Evolutionary conservation across 2,888 invertebrate genomes (phyloP).

Genomic region (Glyphotaelius pellucidus): DNA sequence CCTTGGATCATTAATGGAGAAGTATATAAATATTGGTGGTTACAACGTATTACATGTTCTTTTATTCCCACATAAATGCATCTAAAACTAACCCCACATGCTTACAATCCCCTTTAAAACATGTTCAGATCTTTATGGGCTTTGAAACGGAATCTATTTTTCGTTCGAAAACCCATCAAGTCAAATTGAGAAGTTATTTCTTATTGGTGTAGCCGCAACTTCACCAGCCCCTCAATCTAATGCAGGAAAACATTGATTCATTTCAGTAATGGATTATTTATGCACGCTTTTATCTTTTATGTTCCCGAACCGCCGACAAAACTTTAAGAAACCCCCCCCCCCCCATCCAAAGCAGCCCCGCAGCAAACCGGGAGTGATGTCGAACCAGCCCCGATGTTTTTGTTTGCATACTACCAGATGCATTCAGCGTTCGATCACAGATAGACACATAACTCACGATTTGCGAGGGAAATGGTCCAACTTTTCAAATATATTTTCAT

Average conservation of each 20-base stretch:
- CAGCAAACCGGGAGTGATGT: neutral
- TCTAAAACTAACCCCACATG: neutral
- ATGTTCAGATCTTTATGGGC: neutral
- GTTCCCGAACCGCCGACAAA: constrained; percentile 6
- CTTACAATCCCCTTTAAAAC: neutral
- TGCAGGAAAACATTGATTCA: constrained; percentile 26
- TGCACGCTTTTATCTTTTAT: constrained; percentile 23
- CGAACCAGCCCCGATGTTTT: neutral
- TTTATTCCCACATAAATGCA: neutral
- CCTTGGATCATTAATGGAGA: no score
- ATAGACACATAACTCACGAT: constrained; percentile 41
- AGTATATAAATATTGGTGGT: neutral
- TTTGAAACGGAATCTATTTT: neutral
- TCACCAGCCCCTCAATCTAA: neutral
- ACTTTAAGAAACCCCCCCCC: constrained; percentile 2
- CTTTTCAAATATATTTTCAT: constrained; percentile 53
- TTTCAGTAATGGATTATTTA: constrained; percentile 41
- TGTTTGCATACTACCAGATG: constrained; percentile 23
- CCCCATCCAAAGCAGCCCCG: neutral
- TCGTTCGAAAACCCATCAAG: neutral
- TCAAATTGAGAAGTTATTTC: constrained; percentile 10
- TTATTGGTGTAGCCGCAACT: neutral
- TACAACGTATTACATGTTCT: neutral
- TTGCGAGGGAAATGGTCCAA: constrained; percentile 42
- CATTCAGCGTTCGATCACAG: constrained; percentile 41